Percentiles rank a stretch among this genome's conserved stretches.
These are phyloP conservation scores for Brachyptera putata DNA, from an alignment of 2,888 invertebrate species.

Conservation along the genomic window DNA sequence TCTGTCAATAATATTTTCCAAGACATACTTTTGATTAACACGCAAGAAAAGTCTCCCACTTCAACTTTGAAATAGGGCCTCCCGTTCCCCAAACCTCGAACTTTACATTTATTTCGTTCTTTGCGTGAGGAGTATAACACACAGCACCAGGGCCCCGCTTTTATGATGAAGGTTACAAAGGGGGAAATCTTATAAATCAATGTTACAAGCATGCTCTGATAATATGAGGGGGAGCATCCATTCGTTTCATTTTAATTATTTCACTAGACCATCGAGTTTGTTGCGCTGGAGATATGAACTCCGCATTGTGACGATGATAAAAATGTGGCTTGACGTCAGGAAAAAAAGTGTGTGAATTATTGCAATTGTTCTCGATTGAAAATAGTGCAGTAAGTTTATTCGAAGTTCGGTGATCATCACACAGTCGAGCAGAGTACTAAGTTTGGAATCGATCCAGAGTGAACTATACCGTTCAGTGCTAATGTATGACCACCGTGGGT, in stretches of 20 bases:
- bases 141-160: no score
- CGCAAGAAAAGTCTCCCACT: not conserved
- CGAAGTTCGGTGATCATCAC: not conserved
- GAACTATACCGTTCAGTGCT: slow-evolving; percentile 16
- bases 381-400: not conserved
- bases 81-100: not conserved
- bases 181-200: not conserved
- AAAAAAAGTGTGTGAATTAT: not conserved
- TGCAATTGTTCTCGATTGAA: no score
- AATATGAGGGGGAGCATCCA: not conserved
- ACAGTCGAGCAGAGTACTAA: not conserved
- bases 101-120: not conserved
- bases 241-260: not conserved
- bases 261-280: not conserved
- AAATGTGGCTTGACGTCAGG: no score
- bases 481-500: slow-evolving; percentile 22
- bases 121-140: not conserved
- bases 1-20: not conserved
- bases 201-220: not conserved
- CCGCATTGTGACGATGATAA: not conserved
- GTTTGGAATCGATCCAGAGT: slow-evolving; percentile 26
- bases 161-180: no score
- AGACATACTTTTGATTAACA: not conserved
- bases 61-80: not conserved
- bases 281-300: not conserved